Conservation (phyloP, 2,888 invertebrate genomes). For the Eudemis profundana region DNA sequence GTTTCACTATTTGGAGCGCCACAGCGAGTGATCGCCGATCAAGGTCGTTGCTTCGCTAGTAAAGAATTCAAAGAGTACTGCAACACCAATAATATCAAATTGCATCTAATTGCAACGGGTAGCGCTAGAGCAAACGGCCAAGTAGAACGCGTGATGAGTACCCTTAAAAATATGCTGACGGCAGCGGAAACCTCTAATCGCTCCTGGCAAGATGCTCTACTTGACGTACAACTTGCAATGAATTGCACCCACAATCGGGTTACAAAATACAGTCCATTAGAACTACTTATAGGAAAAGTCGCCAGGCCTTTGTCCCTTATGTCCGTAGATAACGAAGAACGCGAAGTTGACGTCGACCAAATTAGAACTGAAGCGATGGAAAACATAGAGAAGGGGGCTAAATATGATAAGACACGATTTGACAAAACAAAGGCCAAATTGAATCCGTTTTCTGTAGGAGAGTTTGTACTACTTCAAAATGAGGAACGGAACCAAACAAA, state of each 20-base stretch:
- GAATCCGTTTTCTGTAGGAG: neutral
- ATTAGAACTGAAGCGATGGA: neutral
- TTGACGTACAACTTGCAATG: slow-evolving; percentile 16
- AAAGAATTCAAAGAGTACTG: slow-evolving; percentile 47
- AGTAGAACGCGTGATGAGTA: slow-evolving; percentile 48
- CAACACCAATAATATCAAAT: slow-evolving; percentile 37
- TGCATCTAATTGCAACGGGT: slow-evolving; percentile 50
- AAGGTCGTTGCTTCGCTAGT: too few relatives aligned
- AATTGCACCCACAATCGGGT: slow-evolving; percentile 14
- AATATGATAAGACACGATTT: slow-evolving; percentile 11
- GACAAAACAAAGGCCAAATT: slow-evolving; percentile 13
- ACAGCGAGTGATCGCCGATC: slow-evolving; percentile 17
- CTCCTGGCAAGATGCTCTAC: slow-evolving; percentile 22
- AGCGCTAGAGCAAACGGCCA: slow-evolving; percentile 49
- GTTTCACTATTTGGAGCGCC: slow-evolving; percentile 15
- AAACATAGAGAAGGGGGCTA: slow-evolving; percentile 1
- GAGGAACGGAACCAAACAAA: slow-evolving; percentile 24
- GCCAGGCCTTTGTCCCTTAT: slow-evolving; percentile 6
- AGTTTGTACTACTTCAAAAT: slow-evolving; percentile 18
- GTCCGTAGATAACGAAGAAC: neutral
- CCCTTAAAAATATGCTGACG: slow-evolving; percentile 31
- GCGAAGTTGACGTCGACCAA: slow-evolving; percentile 7
- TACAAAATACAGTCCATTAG: slow-evolving; percentile 9
- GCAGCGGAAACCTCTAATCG: slow-evolving; percentile 1
- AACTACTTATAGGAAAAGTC: slow-evolving; percentile 20